These are phyloP conservation scores for Melanocharis versteri DNA, from an alignment of 2,113 vertebrate genomes.

Conservation along the genomic window DNA sequence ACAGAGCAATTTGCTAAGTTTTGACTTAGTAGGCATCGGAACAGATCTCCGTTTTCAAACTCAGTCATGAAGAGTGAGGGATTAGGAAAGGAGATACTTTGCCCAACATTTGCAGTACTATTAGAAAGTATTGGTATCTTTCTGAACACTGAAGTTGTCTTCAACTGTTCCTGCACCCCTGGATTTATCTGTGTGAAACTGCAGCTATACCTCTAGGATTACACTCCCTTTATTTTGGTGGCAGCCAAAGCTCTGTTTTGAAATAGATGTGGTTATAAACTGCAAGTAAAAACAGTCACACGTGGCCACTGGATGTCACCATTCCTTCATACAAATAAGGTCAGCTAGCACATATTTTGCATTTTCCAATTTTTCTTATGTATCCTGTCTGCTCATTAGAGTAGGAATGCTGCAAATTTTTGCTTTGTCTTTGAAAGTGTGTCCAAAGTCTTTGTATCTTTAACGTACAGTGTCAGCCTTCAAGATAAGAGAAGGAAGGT, in stretches of 20 bases:
- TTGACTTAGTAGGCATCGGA: background rate
- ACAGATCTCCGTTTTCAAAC: background rate
- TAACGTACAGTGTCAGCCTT: background rate
- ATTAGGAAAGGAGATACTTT: background rate
- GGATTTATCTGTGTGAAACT: background rate
- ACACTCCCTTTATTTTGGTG: background rate
- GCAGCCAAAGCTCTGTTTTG: background rate
- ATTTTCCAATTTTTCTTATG: background rate
- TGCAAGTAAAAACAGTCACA: background rate
- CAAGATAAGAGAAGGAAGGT: background rate
- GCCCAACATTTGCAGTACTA: background rate
- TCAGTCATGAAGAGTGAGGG: background rate
- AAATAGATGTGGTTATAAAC: background rate
- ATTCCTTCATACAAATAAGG: background rate
- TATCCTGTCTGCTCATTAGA: background rate
- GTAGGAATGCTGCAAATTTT: background rate
- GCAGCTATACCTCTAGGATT: background rate
- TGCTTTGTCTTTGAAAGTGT: background rate
- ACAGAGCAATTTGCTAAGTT: background rate
- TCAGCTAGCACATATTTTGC: background rate
- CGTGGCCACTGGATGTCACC: constrained; percentile 45
- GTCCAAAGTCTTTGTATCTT: background rate
- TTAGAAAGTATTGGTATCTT: background rate
- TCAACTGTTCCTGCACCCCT: background rate
- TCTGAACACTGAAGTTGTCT: background rate